Evolutionary conservation across 2,113 vertebrate species (phyloP).

Genomic region (Pangasianodon gigas): DNA sequence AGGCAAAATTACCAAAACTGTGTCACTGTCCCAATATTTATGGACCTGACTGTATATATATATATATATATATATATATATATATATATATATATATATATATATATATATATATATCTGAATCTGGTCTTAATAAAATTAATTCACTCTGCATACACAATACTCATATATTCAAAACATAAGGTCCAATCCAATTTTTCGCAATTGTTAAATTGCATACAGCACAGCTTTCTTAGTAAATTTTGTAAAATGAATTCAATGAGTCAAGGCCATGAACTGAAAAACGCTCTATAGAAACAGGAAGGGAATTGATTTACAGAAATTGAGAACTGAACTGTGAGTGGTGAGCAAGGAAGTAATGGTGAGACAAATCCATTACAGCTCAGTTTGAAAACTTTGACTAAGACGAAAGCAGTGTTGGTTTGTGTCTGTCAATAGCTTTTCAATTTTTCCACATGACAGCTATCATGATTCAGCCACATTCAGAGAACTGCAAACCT

Average conservation of each 20-base stretch:
- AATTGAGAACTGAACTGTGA: not conserved
- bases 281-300: not conserved
- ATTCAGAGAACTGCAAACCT: not conserved
- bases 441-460: not conserved
- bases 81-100: too few relatives aligned
- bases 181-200: not conserved
- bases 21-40: too few relatives aligned
- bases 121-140: too few relatives aligned
- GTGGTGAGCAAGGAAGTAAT: not conserved
- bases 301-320: not conserved
- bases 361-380: not conserved
- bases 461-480: constrained; percentile 18
- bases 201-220: not conserved
- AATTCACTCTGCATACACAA: too few relatives aligned
- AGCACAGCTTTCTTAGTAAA: not conserved
- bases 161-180: not conserved
- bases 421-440: not conserved
- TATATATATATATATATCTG: too few relatives aligned
- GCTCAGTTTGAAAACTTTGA: not conserved
- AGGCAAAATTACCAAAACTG: too few relatives aligned
- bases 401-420: not conserved
- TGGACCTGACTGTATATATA: too few relatives aligned
- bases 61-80: too few relatives aligned
- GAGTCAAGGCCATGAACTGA: not conserved
- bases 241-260: not conserved